Evolutionary conservation across 2,888 invertebrate species (phyloP), one percentile per base, ranked within the genome.

Genomic region (Dendrolimus houi): DNA sequence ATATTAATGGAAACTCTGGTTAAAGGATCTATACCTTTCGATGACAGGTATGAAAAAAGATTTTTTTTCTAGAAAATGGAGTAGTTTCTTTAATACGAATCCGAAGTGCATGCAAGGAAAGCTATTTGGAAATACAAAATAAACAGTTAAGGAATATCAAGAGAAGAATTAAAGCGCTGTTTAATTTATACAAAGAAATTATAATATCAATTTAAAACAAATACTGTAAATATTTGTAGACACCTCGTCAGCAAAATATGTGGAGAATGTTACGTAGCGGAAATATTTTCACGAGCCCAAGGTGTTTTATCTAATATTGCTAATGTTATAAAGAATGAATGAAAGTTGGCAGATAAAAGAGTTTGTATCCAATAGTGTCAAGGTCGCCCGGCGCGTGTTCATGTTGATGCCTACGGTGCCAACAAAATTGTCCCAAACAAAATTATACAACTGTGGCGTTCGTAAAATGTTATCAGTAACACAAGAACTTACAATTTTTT

Each of bases 321-420:
- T 53, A 58, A 62, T 64, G 63, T 67, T 71, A 74, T 70, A 69
- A 69, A 68, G 65, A 67, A 69, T 83, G 79, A 82, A 83, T 81
- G 82, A 77, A 80, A 77, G 78, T 81, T 81, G 82, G 81, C 83
- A 81, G 76, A 81, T 80, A 80, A 72, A 67, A 64, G 29, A 60
- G 61, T 63, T 68, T 66, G 61, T 66, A 69, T 71, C 69, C 74
- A 76, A 77, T 77, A 83, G 77, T 80, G 85, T 84, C 85, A 85
- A 84, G 85, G 85, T 68, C 73, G 62, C 56, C 57, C 60, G 64
- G 62, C 70, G 74, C 69, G 72, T 74, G 68, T 62, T 64, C 56
- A 60, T 63, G 66, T 67, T 62, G 62, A 63, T 57, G 60, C 60
- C 54, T 55, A 56, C 59, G 59, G 61, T 79, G 81, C 81, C 81